Conservation (phyloP, 2,797 vertebrate species). For the Lutjanus campechanus region DNA sequence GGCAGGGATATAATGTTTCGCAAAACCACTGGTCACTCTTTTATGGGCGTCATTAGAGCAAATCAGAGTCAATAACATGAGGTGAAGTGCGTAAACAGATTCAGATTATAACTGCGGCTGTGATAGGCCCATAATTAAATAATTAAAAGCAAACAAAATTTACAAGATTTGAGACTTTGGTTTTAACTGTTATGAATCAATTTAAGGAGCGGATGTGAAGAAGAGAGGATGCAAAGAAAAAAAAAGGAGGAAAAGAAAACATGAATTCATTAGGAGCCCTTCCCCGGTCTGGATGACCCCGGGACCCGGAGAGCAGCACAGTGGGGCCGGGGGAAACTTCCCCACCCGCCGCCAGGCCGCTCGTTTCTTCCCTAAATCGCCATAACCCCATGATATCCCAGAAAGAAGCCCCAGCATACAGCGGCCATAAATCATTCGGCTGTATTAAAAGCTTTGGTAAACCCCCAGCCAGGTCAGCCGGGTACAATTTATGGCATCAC, state of each 20-base stretch:
- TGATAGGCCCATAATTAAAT: constrained; percentile 31
- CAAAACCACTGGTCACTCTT: background rate
- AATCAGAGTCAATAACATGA: constrained; percentile 4
- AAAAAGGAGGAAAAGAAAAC: constrained; percentile 9
- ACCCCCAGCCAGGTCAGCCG: constrained; percentile 65
- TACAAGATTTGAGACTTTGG: background rate
- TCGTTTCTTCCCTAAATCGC: constrained; percentile 49
- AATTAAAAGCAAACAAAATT: constrained; percentile 32
- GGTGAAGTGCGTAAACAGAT: background rate
- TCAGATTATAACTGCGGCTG: background rate
- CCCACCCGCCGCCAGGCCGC: constrained; percentile 18
- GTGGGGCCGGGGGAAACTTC: constrained; percentile 35
- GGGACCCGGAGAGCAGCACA: constrained; percentile 39
- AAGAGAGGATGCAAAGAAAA: background rate
- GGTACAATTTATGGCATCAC: constrained; percentile 74
- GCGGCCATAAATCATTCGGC: constrained; percentile 73
- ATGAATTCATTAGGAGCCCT: constrained; percentile 23
- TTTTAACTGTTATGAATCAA: background rate
- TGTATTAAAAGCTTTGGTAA: constrained; percentile 78
- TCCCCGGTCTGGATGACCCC: constrained; percentile 51
- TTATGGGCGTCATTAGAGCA: background rate
- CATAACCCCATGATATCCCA: constrained; percentile 53
- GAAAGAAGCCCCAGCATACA: constrained; percentile 50
- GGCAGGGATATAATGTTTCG: background rate
- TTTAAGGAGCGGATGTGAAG: background rate